phyloP scores from a whole-genome alignment of 1,140 invertebrate genomes.

The Oreohelix idahoensis region DNA sequence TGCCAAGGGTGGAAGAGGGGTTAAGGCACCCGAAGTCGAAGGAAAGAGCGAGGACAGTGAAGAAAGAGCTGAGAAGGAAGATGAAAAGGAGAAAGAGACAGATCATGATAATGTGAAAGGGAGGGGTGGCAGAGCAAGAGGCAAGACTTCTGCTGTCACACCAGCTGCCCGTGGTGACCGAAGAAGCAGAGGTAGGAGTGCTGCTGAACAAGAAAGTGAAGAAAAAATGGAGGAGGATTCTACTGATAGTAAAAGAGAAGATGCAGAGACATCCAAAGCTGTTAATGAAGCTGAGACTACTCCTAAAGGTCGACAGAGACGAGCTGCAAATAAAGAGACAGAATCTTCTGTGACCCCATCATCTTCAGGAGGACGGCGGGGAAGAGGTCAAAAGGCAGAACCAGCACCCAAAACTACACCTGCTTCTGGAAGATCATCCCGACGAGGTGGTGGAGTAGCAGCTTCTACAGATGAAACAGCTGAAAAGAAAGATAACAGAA shows the following conservation, averaged over 20 bases:
- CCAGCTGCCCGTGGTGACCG: constrained; percentile 21
- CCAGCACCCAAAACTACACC: constrained; percentile 6
- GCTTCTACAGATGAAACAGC: constrained; percentile 22
- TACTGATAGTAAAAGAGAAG: background rate
- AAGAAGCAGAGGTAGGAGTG: constrained; percentile 2
- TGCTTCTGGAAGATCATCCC: constrained; percentile 12
- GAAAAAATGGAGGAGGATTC: constrained; percentile 27
- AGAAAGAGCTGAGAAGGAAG: background rate
- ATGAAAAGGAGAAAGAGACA: constrained; percentile 16
- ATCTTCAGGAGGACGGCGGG: background rate
- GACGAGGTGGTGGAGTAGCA: background rate
- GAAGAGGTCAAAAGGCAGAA: constrained; percentile 9
- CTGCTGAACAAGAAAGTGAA: constrained; percentile 29
- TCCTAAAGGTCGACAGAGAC: background rate
- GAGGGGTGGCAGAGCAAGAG: background rate
- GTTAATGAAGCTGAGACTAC: background rate
- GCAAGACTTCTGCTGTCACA: background rate
- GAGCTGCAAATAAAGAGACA: background rate
- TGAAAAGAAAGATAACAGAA: background rate
- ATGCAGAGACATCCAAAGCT: background rate
- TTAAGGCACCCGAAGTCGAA: constrained; percentile 36
- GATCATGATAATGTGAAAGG: constrained; percentile 9
- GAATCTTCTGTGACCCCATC: background rate
- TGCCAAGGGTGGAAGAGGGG: constrained; percentile 29
- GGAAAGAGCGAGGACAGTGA: constrained; percentile 37